Conservation (phyloP, 2,888 invertebrate genomes). For the Acronicta leporina region DNA sequence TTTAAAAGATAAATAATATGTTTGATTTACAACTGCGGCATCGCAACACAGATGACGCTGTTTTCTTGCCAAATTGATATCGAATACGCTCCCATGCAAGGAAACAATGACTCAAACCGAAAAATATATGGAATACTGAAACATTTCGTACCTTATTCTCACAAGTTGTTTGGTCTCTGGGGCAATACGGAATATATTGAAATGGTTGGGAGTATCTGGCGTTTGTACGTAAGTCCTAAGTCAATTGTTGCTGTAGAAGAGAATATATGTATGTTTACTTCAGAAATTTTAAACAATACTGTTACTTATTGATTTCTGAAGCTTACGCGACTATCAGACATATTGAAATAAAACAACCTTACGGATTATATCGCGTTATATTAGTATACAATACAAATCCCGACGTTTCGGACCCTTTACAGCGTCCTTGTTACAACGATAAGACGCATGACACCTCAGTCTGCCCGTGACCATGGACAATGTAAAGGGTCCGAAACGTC, state of each 20-base stretch:
- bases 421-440: no score
- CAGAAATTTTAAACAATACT: not conserved
- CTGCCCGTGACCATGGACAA: no score
- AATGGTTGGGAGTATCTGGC: conserved; percentile 14
- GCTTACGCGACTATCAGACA: no score
- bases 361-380: no score
- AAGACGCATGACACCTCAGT: no score
- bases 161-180: conserved; percentile 23
- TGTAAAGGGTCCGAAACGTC: no score
- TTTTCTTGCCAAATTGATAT: conserved; percentile 64
- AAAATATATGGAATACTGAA: conserved; percentile 29
- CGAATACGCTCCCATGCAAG: conserved; percentile 49
- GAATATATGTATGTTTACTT: conserved; percentile 13
- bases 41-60: conserved; percentile 55
- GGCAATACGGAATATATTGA: conserved; percentile 30
- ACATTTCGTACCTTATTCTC: conserved; percentile 17
- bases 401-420: no score
- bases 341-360: no score
- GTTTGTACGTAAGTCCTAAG: conserved; percentile 11
- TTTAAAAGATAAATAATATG: conserved; percentile 62
- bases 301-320: no score
- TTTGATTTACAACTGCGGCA: conserved; percentile 58
- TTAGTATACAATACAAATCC: no score
- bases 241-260: conserved; percentile 5
- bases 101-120: conserved; percentile 48